A percentile compares a stretch with the other conserved stretches of the same genome.
Evolutionary conservation across 2,797 vertebrate genomes (phyloP).

Genomic region (Squalus acanthias): DNA sequence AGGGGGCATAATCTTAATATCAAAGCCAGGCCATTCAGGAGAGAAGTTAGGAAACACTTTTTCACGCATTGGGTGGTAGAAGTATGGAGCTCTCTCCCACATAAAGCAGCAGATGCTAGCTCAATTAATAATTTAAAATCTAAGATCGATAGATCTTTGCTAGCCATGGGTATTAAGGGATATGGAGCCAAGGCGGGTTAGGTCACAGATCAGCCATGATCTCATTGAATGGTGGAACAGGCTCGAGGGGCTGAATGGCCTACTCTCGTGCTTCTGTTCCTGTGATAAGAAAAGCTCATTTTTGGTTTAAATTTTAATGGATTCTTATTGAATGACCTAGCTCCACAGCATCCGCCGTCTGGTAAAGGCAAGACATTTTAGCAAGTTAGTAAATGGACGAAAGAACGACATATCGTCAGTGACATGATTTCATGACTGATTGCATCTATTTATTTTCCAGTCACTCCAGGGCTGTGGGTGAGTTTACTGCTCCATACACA

Average conservation of each 20-base stretch:
- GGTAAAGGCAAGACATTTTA: not conserved
- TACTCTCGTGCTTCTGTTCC: too few species aligned
- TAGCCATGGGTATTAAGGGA: too few species aligned
- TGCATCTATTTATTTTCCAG: not conserved
- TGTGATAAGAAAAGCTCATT: not conserved
- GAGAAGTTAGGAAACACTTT: not conserved
- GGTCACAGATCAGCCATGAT: too few species aligned
- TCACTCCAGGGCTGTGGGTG: not conserved
- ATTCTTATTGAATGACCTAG: not conserved
- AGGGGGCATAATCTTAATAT: not conserved
- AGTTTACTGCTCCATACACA: not conserved
- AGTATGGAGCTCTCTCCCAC: not conserved
- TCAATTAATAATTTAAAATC: too few species aligned
- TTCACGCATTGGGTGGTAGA: not conserved
- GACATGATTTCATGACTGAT: not conserved
- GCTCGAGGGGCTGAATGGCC: too few species aligned
- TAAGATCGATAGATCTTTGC: too few species aligned
- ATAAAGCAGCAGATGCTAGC: too few species aligned
- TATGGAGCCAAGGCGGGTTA: too few species aligned
- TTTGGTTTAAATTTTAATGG: not conserved
- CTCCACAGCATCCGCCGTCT: not conserved
- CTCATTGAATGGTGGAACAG: too few species aligned
- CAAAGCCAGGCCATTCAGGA: not conserved
- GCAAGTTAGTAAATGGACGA: not conserved
- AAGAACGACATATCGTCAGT: not conserved